Evolutionary conservation across 2,888 invertebrate genomes (phyloP).

Genomic region (Ormyrus rosae): DNA sequence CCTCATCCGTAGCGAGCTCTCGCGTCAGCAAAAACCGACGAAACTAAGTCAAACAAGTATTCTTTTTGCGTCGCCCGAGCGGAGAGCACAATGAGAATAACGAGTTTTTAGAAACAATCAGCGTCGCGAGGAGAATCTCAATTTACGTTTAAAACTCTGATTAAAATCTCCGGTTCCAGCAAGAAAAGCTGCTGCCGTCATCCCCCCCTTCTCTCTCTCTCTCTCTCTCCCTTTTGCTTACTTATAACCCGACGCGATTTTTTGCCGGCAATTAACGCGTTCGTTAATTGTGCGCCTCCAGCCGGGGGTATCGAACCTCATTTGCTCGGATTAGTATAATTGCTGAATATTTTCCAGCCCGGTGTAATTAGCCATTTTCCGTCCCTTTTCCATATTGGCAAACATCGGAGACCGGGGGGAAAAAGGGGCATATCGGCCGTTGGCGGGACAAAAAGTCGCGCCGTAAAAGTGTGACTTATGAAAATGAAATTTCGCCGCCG

Average conservation of each 20-base stretch:
- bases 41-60: slow-evolving; percentile 15
- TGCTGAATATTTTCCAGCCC: slow-evolving; percentile 1
- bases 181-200: slow-evolving; percentile 16
- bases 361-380: slow-evolving; percentile 34
- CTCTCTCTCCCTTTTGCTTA: neutral
- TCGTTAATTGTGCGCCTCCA: slow-evolving; percentile 48
- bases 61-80: neutral
- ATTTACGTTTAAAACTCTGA: slow-evolving; percentile 39
- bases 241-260: slow-evolving; percentile 3
- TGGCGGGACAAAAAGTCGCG: slow-evolving; percentile 5
- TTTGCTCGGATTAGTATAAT: slow-evolving; percentile 42
- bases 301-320: slow-evolving; percentile 35
- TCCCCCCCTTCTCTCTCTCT: too few relatives aligned
- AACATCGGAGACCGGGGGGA: neutral
- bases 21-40: neutral
- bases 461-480: slow-evolving; percentile 46
- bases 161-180: slow-evolving; percentile 42
- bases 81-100: slow-evolving; percentile 11
- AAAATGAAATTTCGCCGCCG: slow-evolving; percentile 43
- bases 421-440: too few relatives aligned
- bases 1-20: neutral
- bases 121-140: slow-evolving; percentile 32
- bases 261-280: slow-evolving; percentile 46
- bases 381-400: neutral
- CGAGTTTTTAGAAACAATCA: slow-evolving; percentile 49